Evolutionary conservation across 35 echinoderm and acorn worm species (phyloP), one percentile per base, ranked within the genome.

Genomic region (Holothuria glaberrima): DNA sequence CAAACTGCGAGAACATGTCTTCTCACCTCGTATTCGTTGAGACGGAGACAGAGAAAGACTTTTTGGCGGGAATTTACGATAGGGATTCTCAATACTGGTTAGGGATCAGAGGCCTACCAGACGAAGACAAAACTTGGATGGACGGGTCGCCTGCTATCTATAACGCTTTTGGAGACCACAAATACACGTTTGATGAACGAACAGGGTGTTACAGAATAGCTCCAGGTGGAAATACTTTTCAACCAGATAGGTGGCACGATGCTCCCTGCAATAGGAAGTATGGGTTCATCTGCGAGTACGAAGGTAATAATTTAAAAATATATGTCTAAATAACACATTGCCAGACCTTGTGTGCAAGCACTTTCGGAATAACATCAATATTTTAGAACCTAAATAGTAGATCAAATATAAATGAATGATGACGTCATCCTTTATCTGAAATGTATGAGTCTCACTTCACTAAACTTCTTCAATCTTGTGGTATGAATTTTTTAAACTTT

Each of bases 251-350:
- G 22, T 75, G 71, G 71, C 74, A 78, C 25, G 74, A 78, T 28
- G 6, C 38, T 9, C 21, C 45, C 38, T 78, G 74, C 41, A 52
- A 9, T 7, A 78, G 74, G n/a, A 1, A 5, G 16, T 48, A 48
- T 26, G 74, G 74, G 6, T 78, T 48, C 74, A 78, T 78, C 26
- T 78, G 74, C 50, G 74, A 78, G 50, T 78, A 48, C 24, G 36
- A 78, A 78, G 74, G 74, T 78, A 50, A 12, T 54, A 17, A 54
- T 54, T 14, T 54, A 10, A 46, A 46, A 46, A 46, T 5, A 5
- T 46, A 5, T 46, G 44, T 4, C 44, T 4, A 46, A 5, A 46
- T 10, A 46, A 46, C 44, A 46, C 10, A 4, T 46, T n/a, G n/a
- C n/a, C n/a, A n/a, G n/a, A n/a, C 44, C 44, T 10, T 46, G 44